Conservation (phyloP, 2,113 vertebrate genomes). For the Lonchura striata region DNA sequence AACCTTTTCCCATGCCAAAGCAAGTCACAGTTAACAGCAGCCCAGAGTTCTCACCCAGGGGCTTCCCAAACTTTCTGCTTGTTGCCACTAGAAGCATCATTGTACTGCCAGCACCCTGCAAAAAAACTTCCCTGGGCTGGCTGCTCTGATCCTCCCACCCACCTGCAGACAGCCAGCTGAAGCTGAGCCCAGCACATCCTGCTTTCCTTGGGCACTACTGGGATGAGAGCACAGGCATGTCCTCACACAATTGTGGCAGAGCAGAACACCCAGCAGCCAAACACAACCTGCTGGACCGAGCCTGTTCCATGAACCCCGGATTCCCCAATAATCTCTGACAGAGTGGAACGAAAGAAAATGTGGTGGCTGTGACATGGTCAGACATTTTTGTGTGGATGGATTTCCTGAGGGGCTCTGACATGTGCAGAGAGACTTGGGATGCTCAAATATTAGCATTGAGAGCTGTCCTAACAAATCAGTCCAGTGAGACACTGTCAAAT, state of each 20-base stretch:
- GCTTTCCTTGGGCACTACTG: background rate
- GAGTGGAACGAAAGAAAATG: background rate
- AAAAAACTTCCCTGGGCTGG: background rate
- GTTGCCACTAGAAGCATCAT: background rate
- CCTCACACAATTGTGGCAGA: background rate
- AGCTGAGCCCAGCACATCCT: background rate
- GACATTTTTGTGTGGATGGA: background rate
- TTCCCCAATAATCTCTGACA: background rate
- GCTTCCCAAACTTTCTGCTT: background rate
- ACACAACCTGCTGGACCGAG: accelerated
- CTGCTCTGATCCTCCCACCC: background rate
- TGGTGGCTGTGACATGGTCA: background rate
- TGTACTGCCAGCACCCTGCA: background rate
- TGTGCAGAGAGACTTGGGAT: background rate
- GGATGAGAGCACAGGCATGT: background rate
- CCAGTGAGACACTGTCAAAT: background rate
- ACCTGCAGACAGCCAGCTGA: background rate
- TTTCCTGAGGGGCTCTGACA: background rate
- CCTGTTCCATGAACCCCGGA: background rate
- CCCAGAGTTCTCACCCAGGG: background rate
- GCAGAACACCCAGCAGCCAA: background rate
- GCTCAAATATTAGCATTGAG: background rate
- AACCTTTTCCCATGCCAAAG: background rate
- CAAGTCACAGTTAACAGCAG: background rate
- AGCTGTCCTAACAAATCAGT: background rate